Base-by-base conservation (phyloP, 2,797 vertebrate genomes). In the Peromyscus aztecus region DNA sequence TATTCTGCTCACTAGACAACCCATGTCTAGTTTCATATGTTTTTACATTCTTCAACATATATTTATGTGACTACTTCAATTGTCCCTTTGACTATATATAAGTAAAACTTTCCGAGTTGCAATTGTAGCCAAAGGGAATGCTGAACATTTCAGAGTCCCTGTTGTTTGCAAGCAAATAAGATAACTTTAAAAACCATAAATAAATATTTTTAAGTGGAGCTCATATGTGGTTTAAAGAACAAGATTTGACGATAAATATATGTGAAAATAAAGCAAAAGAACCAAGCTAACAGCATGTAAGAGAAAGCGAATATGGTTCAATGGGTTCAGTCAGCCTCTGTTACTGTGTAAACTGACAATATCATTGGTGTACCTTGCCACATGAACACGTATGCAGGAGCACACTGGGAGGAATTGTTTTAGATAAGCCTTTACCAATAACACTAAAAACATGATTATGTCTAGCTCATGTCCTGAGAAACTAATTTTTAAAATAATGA, bases 161-260 rank as follows among this genome's bases (percentile, higher is more conserved):
- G 55, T 76, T 75, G 85, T 40, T 90, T 94, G 7, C 23, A 84
- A 90, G 11, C 31, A 84, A 90, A 34, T 85, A 63, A 63, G 90
- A 85, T 95, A 89, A 81, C 31, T 90, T 40, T 69, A 92, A 88
- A 76, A 96, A 86, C 24, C 12, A 82, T 31, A 61, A 91, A 71
- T 77, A 93, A 88, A 83, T 37, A 81, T 46, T 49, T 69, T 73
- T 52, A 81, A 43, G n/a, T 91, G 43, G 34, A 65, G 59, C 17
- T 85, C 46, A 52, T n/a, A 0, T 86, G 3, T 49, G 61, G 13
- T 87, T 78, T 92, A 59, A 83, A 67, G 29, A 91, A 83, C 19
- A 71, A 49, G 4, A 89, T 89, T 95, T 78, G 9, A 37, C 84
- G 61, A 75, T 78, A 90, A 71, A 40, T 81, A 46, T 1, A 7